Evolutionary conservation across 1,140 invertebrate genomes (phyloP).

Genomic region (Triops longicaudatus): DNA sequence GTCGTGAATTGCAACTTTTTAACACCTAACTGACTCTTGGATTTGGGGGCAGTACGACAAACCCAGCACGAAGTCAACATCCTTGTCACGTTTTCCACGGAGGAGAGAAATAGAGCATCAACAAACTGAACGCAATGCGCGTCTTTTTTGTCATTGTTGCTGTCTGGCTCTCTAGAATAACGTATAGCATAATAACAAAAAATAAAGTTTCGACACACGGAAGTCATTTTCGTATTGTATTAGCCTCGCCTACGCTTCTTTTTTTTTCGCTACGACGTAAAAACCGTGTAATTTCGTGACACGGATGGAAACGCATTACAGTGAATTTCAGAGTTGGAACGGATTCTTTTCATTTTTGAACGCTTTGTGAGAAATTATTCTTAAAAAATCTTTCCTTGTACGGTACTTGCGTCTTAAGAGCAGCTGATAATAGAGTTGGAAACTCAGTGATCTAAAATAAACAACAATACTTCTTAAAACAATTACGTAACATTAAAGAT

Average conservation of each 20-base stretch:
- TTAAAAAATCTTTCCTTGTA: too few relatives aligned
- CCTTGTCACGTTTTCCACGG: slow-evolving; percentile 7
- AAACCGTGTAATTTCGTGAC: too few relatives aligned
- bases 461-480: too few relatives aligned
- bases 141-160: too few relatives aligned
- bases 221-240: neutral
- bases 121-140: neutral
- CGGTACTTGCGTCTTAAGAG: too few relatives aligned
- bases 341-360: too few relatives aligned
- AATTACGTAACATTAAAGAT: too few relatives aligned
- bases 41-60: neutral
- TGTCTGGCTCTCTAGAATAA: neutral
- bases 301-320: too few relatives aligned
- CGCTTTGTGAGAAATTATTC: too few relatives aligned
- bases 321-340: too few relatives aligned
- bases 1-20: neutral
- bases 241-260: neutral
- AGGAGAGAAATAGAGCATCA: slow-evolving; percentile 6
- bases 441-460: too few relatives aligned
- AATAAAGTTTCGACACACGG: neutral
- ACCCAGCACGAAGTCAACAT: neutral
- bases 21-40: neutral
- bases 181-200: neutral
- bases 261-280: neutral
- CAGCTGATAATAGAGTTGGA: too few relatives aligned